Conservation (phyloP, 2,113 vertebrate species). For the Protomyctophum bolini region DNA sequence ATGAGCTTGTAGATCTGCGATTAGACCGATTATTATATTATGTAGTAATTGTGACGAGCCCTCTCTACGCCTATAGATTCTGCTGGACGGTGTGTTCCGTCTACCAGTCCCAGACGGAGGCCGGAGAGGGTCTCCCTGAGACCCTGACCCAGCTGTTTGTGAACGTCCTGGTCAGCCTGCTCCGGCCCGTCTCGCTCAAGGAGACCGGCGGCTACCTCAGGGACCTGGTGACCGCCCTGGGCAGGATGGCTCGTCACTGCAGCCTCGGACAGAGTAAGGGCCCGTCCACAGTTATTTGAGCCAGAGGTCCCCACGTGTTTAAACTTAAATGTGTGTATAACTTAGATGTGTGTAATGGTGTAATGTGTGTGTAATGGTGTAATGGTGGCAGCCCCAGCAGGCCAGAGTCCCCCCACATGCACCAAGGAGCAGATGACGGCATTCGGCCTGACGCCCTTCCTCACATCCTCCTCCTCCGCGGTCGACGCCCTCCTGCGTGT, state of each 20-base stretch:
- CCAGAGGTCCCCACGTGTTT: too few relatives aligned
- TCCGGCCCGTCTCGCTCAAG: constrained; percentile 39
- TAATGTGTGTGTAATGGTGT: too few relatives aligned
- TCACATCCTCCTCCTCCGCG: constrained; percentile 8
- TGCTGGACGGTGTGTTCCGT: constrained; percentile 77
- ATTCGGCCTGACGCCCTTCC: constrained; percentile 48
- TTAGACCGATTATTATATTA: too few relatives aligned
- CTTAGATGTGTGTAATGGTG: too few relatives aligned
- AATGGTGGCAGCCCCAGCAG: too few relatives aligned
- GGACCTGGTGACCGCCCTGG: constrained; percentile 51
- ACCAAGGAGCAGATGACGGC: constrained; percentile 37
- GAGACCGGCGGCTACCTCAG: constrained; percentile 3
- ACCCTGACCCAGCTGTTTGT: constrained; percentile 75
- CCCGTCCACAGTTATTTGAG: too few relatives aligned
- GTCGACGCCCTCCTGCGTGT: constrained; percentile 46
- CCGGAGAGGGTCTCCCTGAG: constrained; percentile 54
- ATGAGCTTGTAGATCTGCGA: too few relatives aligned
- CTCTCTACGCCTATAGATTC: constrained; percentile 42
- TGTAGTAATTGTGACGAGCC: too few relatives aligned
- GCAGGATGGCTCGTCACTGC: constrained; percentile 57
- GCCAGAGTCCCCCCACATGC: constrained; percentile 26
- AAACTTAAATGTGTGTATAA: too few relatives aligned
- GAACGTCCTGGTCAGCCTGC: constrained; percentile 51
- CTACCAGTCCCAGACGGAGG: constrained; percentile 55
- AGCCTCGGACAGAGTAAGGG: constrained; percentile 7